phyloP scores from a whole-genome alignment of 1,140 invertebrate genomes.

The Drosophila sucinea region DNA sequence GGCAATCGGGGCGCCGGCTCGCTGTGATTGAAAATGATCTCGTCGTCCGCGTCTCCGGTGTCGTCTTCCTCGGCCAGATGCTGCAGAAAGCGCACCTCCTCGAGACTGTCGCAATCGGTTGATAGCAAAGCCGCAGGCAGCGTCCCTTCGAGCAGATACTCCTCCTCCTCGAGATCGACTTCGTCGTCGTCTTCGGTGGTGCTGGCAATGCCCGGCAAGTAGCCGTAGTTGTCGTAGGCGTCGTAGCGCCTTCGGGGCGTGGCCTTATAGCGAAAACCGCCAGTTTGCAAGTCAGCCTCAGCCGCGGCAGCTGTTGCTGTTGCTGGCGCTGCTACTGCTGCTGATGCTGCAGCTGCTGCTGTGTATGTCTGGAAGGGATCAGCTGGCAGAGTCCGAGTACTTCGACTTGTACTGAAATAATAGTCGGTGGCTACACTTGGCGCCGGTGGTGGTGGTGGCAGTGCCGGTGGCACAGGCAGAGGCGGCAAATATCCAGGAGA shows the following conservation, averaged over 20 bases:
- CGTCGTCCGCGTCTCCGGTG: conserved; percentile 68
- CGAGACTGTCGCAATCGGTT: conserved; percentile 72
- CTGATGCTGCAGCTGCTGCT: conserved; percentile 24
- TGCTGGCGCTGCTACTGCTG: conserved; percentile 37
- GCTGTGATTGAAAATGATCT: conserved; percentile 33
- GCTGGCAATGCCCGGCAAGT: conserved; percentile 71
- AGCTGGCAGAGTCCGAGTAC: conserved; percentile 45
- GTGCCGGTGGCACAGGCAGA: conserved; percentile 49
- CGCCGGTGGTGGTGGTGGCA: conserved; percentile 63
- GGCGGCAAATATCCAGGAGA: conserved; percentile 66
- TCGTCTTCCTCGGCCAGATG: conserved; percentile 53
- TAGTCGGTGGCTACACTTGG: conserved; percentile 69
- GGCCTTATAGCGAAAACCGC: conserved; percentile 73
- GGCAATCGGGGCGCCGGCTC: conserved; percentile 70
- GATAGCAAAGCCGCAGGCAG: conserved; percentile 61
- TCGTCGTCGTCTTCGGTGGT: conserved; percentile 62
- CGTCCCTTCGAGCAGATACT: conserved; percentile 69
- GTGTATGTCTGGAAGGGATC: conserved; percentile 44
- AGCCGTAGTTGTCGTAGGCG: conserved; percentile 77
- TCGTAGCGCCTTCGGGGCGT: conserved; percentile 72
- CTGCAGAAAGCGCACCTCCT: conserved; percentile 66
- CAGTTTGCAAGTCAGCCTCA: conserved; percentile 69
- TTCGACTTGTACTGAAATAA: conserved; percentile 57
- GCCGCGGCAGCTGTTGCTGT: conserved; percentile 52
- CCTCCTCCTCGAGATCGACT: conserved; percentile 56